Base-by-base conservation (phyloP, 2,113 vertebrate genomes). In the Montifringilla adamsi region DNA sequence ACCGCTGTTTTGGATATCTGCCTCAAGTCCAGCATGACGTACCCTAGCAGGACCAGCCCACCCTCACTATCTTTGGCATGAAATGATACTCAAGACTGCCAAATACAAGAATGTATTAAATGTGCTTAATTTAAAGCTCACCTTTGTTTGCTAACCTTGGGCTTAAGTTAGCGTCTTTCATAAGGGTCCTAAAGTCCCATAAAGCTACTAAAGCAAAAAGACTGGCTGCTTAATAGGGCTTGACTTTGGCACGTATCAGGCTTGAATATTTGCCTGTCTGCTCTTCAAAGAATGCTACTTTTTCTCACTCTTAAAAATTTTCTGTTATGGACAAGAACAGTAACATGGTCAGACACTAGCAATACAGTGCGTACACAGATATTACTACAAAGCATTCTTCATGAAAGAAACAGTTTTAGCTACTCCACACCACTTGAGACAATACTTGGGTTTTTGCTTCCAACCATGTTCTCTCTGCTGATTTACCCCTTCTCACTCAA, bases 11-110 rank as follows among this genome's bases (percentile, higher is more conserved):
- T 49, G 17, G 46, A 31, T 41, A 83, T 31, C 56, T 92, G 47
- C 41, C 31, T 1, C 0, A 91, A 87, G 28, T 41, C 43, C 60
- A 84, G 52, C 0, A 0, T 31, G 74, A 87, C 0, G 0, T 12
- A 78, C 9, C 17, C 31, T n/a, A 30, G 44, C 31, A 87, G 39
- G 60, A 68, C 30, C 21, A 63, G 35, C 76, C 43, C 24, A 68
- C 22, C 15, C 44, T 46, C 33, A n/a, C 27, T 33, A n/a, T 15
- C 62, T 76, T 44, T 72, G 15, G 11, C 28, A 56, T 23, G 20
- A 82, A 94, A 52, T 47, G 26, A 75, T 41, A 56, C 27, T 43
- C 56, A 31, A 21, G 31, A 68, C n/a, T 85, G 58, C 31, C 46
- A 85, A 91, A 87, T 15, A 53, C 7, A 79, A 73, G 28, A 79